phyloP scores from a whole-genome alignment of 2,797 vertebrate genomes.

The Xenentodon cancila region DNA sequence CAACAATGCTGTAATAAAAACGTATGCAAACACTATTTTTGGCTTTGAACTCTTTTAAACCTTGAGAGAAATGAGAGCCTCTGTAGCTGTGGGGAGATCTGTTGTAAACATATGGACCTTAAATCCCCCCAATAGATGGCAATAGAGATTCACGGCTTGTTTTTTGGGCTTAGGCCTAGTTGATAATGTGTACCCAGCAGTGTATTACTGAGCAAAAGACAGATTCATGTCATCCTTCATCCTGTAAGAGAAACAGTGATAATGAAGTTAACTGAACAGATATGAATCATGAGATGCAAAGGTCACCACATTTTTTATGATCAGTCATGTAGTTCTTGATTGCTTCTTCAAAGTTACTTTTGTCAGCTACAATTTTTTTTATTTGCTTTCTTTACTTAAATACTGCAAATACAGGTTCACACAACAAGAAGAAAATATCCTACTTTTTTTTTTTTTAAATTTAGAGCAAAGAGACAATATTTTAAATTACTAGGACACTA shows the following conservation, averaged over 20 bases:
- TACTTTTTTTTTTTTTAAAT: no score
- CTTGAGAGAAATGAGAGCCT: no score
- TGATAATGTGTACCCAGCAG: not conserved
- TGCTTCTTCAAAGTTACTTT: conserved; percentile 4
- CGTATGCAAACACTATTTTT: not conserved
- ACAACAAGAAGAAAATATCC: no score
- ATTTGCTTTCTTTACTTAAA: not conserved
- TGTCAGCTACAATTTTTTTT: conserved; percentile 5
- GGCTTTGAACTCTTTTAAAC: no score
- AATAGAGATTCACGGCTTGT: conserved; percentile 47
- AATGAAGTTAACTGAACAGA: conserved; percentile 16
- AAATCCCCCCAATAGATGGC: conserved; percentile 64
- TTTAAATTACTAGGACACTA: no score
- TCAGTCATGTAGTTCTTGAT: conserved; percentile 23
- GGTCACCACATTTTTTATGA: conserved; percentile 16
- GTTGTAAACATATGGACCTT: not conserved
- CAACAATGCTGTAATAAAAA: no score
- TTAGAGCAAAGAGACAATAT: no score
- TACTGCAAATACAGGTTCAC: no score
- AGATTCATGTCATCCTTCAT: conserved; percentile 15
- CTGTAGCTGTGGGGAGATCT: no score
- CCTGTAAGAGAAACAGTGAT: conserved; percentile 15
- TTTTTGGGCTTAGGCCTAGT: not conserved
- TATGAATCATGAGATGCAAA: conserved; percentile 8
- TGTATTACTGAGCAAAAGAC: conserved; percentile 2